Percentiles rank a stretch among this genome's conserved stretches.
Conservation (phyloP, 1,140 invertebrate species). For the Drosophila pseudoananassae region DNA sequence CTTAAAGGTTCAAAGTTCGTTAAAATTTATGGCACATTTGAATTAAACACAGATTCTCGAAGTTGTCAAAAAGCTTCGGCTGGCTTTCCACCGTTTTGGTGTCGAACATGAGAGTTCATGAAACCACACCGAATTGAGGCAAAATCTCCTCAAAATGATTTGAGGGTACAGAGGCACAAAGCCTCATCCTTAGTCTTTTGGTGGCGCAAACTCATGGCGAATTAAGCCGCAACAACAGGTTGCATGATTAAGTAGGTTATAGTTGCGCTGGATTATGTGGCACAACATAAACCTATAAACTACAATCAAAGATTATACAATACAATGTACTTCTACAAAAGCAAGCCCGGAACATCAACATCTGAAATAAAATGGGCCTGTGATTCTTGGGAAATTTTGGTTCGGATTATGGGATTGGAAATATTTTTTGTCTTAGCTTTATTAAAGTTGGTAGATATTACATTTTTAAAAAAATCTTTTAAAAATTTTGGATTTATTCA, state of each 20-base stretch:
- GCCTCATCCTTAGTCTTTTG: not conserved
- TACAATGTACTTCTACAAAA: too few relatives aligned
- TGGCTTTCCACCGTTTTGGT: not conserved
- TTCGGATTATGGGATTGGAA: not conserved
- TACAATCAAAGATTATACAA: not conserved
- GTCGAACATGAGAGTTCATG: not conserved
- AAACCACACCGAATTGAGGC: not conserved
- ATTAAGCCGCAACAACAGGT: slow-evolving; percentile 79
- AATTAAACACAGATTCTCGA: not conserved
- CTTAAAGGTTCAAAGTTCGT: not conserved
- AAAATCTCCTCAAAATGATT: not conserved
- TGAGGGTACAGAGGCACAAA: slow-evolving; percentile 6
- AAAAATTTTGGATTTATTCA: too few relatives aligned
- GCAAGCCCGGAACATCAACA: not conserved
- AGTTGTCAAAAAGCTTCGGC: not conserved
- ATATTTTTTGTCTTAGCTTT: not conserved
- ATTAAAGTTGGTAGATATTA: too few relatives aligned
- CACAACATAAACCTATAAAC: slow-evolving; percentile 12
- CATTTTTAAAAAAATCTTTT: too few relatives aligned
- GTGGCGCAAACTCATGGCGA: slow-evolving; percentile 49
- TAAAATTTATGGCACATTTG: not conserved
- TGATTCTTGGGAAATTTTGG: not conserved
- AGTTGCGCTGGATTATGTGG: slow-evolving; percentile 62
- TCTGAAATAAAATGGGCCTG: not conserved
- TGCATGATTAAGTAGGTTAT: slow-evolving; percentile 80